A percentile compares a stretch with the other conserved stretches of the same genome.
Conservation (phyloP, 1,140 invertebrate species). For the Procambarus virginalis region DNA sequence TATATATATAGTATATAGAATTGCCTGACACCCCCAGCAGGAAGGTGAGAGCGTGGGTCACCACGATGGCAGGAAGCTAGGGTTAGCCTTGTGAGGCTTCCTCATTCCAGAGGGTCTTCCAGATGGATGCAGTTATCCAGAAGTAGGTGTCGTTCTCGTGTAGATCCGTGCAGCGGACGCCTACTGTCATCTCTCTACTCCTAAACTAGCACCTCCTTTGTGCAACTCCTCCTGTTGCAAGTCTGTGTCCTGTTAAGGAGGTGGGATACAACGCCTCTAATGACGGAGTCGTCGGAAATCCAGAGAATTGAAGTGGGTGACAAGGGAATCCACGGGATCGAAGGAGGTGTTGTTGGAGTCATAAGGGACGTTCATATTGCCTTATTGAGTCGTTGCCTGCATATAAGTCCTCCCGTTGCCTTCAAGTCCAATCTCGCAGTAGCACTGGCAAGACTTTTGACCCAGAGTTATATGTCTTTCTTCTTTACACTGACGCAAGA, state of each 20-base stretch:
- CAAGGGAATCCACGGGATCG: background rate
- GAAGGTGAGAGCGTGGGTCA: constrained; percentile 74
- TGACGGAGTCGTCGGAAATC: background rate
- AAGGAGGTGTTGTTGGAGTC: background rate
- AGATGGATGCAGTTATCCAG: constrained; percentile 54
- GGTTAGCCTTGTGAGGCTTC: constrained; percentile 72
- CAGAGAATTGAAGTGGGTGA: background rate
- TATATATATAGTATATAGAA: too few species aligned
- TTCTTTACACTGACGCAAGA: too few species aligned
- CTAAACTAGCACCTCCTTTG: background rate
- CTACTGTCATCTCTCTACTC: background rate
- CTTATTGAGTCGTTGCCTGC: background rate
- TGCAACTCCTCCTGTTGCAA: background rate
- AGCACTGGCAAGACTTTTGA: too few species aligned
- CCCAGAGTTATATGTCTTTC: too few species aligned
- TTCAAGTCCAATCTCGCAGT: too few species aligned
- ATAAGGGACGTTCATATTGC: background rate
- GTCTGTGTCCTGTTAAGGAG: background rate
- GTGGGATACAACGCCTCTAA: background rate
- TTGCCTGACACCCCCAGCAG: constrained; percentile 73
- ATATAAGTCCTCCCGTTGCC: too few species aligned
- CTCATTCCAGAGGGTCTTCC: constrained; percentile 74
- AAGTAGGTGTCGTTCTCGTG: constrained; percentile 29
- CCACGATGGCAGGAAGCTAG: constrained; percentile 73
- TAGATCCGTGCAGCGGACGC: background rate